phyloP scores from a whole-genome alignment of 1,140 invertebrate genomes.

The Halesus radiatus region DNA sequence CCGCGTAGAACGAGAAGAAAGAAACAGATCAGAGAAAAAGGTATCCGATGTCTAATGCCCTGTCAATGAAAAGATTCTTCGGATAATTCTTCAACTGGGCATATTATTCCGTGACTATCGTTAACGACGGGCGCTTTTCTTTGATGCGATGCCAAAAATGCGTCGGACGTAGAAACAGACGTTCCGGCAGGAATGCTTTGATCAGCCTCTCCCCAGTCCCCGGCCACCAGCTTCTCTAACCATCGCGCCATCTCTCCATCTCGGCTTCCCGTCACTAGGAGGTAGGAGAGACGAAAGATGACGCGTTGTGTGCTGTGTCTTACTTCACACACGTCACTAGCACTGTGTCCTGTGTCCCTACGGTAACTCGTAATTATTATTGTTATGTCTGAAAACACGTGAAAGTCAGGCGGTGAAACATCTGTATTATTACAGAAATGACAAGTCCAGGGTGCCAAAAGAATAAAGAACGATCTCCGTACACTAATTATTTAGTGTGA shows the following conservation, averaged over 20 bases:
- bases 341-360: not conserved
- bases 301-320: slow-evolving; percentile 2
- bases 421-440: not conserved
- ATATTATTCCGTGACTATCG: slow-evolving; percentile 39
- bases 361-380: too few relatives aligned
- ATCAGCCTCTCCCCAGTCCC: slow-evolving; percentile 23
- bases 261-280: not conserved
- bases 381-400: too few relatives aligned
- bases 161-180: slow-evolving; percentile 39
- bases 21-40: not conserved
- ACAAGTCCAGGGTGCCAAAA: too few relatives aligned
- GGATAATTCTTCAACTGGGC: not conserved
- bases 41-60: not conserved
- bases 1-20: not conserved
- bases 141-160: slow-evolving; percentile 54
- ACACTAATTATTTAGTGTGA: too few relatives aligned
- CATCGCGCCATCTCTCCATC: not conserved
- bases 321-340: slow-evolving; percentile 9
- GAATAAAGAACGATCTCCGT: too few relatives aligned
- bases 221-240: too few relatives aligned
- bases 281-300: not conserved
- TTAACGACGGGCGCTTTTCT: slow-evolving; percentile 46
- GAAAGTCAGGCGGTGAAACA: too few relatives aligned
- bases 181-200: slow-evolving; percentile 48
- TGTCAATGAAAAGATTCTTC: slow-evolving; percentile 6